Conservation (phyloP, 2,888 invertebrate species). For the Ganaspis brasiliensis region DNA sequence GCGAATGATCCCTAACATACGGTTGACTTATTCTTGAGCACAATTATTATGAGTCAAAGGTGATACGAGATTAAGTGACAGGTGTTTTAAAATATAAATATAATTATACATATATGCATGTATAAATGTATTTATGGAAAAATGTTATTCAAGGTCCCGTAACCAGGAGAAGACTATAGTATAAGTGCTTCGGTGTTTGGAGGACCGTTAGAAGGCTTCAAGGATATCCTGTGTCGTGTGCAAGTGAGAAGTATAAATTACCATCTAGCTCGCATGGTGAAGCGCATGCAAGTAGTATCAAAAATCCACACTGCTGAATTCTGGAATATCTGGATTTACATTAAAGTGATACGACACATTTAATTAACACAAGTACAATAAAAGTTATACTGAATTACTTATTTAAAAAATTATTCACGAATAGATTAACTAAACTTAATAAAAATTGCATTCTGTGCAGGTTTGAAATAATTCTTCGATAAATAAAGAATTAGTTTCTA, state of each 20-base stretch:
- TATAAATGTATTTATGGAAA: background rate
- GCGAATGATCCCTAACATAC: no score
- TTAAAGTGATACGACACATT: no score
- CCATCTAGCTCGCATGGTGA: background rate
- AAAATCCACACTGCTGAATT: no score
- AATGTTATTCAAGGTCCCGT: constrained; percentile 22
- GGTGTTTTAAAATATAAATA: background rate
- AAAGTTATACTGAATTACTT: no score
- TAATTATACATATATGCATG: no score
- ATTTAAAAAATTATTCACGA: no score
- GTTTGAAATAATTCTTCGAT: no score
- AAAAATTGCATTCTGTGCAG: no score
- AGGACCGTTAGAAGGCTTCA: constrained; percentile 40
- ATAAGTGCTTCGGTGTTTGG: background rate
- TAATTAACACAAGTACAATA: no score
- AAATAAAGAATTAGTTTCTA: no score
- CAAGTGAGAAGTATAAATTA: constrained; percentile 40
- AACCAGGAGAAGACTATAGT: background rate
- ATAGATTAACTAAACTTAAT: no score
- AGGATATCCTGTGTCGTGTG: constrained; percentile 39
- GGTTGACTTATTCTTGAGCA: background rate
- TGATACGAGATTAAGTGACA: background rate
- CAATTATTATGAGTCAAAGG: background rate
- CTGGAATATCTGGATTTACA: no score
- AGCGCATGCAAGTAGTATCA: background rate